Evolutionary conservation across 2,113 vertebrate genomes (phyloP).

Genomic region (Sciurus niger): DNA sequence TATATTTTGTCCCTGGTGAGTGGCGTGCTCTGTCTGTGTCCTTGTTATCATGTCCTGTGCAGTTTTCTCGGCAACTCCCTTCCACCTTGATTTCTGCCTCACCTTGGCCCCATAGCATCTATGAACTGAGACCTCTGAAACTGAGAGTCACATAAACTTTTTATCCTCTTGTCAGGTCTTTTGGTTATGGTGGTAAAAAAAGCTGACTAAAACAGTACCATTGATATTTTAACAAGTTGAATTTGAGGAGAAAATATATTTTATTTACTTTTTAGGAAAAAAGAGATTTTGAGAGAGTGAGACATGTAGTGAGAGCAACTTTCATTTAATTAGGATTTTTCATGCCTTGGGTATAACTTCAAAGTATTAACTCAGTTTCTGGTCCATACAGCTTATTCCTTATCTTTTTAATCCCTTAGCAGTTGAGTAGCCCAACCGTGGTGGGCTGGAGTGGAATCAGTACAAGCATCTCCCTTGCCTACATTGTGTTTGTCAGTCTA

Average conservation of each 20-base stretch:
- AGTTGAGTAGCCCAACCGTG: slow-evolving; percentile 18
- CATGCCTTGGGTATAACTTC: background rate
- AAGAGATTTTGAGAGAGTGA: slow-evolving; percentile 18
- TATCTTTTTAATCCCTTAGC: slow-evolving; percentile 67
- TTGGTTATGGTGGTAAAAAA: no score
- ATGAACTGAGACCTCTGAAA: no score
- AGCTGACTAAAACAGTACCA: background rate
- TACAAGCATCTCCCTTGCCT: slow-evolving; percentile 65
- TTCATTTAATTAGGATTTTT: slow-evolving; percentile 74
- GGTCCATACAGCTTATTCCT: slow-evolving; percentile 43
- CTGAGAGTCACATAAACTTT: no score
- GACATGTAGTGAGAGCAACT: background rate
- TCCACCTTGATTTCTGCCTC: no score
- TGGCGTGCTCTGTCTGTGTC: no score
- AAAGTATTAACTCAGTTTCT: slow-evolving; percentile 61
- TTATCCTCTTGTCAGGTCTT: no score
- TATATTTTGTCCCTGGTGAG: no score
- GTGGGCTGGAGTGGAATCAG: slow-evolving; percentile 58
- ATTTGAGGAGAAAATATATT: slow-evolving; percentile 50
- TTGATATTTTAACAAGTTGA: background rate
- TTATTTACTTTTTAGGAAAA: background rate
- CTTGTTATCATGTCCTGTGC: no score
- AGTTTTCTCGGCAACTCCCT: no score
- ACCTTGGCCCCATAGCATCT: no score
- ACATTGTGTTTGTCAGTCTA: slow-evolving; percentile 39